Percentiles rank a stretch among this genome's conserved stretches.
Evolutionary conservation across 2,888 invertebrate genomes (phyloP).

Genomic region (Scaptomyza tumidula): DNA sequence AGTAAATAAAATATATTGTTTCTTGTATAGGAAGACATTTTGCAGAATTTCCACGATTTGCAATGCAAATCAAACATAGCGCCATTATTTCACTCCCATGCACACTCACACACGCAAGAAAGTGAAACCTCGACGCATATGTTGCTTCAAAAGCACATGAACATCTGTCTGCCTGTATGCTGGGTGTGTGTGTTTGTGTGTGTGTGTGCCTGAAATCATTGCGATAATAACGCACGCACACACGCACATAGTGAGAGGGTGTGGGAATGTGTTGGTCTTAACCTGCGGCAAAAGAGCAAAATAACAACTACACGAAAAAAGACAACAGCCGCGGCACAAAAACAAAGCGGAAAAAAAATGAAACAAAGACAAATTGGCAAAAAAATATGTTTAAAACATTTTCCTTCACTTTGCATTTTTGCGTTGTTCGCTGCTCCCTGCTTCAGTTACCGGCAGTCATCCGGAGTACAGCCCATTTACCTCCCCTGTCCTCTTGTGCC

Average conservation of each 20-base stretch:
- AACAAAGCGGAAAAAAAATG: slow-evolving; percentile 30
- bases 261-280: slow-evolving; percentile 47
- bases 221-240: slow-evolving; percentile 67
- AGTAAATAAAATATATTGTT: slow-evolving; percentile 81
- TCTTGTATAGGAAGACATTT: slow-evolving; percentile 77
- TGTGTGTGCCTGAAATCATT: slow-evolving; percentile 60
- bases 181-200: slow-evolving; percentile 23
- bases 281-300: slow-evolving; percentile 65
- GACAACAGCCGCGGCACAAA: slow-evolving; percentile 41
- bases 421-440: slow-evolving; percentile 30
- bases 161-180: slow-evolving; percentile 45
- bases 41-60: slow-evolving; percentile 78
- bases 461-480: slow-evolving; percentile 6
- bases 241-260: slow-evolving; percentile 6
- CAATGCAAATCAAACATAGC: slow-evolving; percentile 78
- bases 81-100: slow-evolving; percentile 69
- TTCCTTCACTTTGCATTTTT: slow-evolving; percentile 61
- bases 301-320: slow-evolving; percentile 48
- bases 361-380: slow-evolving; percentile 47
- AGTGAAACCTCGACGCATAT: slow-evolving; percentile 72
- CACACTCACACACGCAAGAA: slow-evolving; percentile 39
- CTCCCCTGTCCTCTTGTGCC: background rate
- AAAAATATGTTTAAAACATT: slow-evolving; percentile 79
- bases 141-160: slow-evolving; percentile 58
- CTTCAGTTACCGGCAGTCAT: slow-evolving; percentile 51